Base-by-base conservation (phyloP, 2,888 invertebrate species). In the Ligdia adustata region DNA sequence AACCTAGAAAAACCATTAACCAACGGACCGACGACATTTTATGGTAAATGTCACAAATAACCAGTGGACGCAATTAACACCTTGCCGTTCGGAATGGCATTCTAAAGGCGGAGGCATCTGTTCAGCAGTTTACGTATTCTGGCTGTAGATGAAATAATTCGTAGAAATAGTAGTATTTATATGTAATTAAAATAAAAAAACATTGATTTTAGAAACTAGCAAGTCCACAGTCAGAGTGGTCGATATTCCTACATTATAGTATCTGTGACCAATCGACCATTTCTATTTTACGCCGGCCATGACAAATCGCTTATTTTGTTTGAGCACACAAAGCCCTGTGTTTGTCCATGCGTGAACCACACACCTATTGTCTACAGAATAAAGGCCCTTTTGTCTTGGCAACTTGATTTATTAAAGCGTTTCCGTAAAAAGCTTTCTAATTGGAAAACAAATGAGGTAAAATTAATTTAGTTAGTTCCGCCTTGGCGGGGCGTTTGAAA, bases 251-350 rank as follows among this genome's bases (percentile, higher is more conserved):
- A 47, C 41, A 47, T 47, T 47, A 46, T 40, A 58, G 52, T 64
- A 61, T 64, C 64, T 67, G 73, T 77, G 73, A 74, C 77, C 64
- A 77, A 79, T 74, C 50, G 44, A 61, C 57, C 69, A 74, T 76
- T 79, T 60, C 70, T 70, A 76, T 76, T 75, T 71, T 48, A 65
- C 66, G 60, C 63, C 45, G 57, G 39, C 65, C 68, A 67, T 67
- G 60, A 57, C 66, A 40, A 75, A 76, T 76, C 56, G 66, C 53
- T 61, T 60, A 64, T 69, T 68, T 67, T 67, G 67, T 70, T 64
- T 60, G 28, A 40, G 46, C 51, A 57, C 42, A 60, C 55, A 57
- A 57, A 45, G 47, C 51, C 15, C 15, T 26, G 27, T 44, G 50
- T 44, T 62, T 41, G 40, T 22, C 41, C 37, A 32, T 32, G 45